Evolutionary conservation across 2,113 vertebrate species (phyloP).

Genomic region (Bufo gargarizans): DNA sequence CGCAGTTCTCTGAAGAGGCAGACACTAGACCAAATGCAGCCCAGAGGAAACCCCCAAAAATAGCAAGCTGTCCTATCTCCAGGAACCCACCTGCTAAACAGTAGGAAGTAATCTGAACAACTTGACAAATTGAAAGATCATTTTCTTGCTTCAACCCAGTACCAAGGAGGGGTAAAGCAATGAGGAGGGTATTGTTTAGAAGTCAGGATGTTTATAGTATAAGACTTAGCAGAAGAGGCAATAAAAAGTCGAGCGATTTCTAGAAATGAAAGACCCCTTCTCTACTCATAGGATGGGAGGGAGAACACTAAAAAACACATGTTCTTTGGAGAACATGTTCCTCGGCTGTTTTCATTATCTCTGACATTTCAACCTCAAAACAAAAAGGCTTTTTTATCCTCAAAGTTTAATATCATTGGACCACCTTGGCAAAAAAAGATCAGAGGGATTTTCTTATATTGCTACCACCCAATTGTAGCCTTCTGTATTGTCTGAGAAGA

Average conservation of each 20-base stretch:
- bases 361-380: conserved; percentile 34
- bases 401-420: neutral
- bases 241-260: neutral
- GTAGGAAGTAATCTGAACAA: neutral
- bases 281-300: neutral
- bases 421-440: conserved; percentile 14
- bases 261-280: conserved; percentile 23
- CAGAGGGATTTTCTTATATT: neutral
- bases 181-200: neutral
- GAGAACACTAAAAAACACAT: neutral
- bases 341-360: conserved; percentile 31
- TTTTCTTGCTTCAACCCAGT: neutral
- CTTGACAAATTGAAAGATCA: conserved; percentile 20
- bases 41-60: conserved; percentile 5
- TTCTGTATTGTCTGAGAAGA: neutral
- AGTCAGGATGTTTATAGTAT: conserved; percentile 50
- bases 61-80: neutral
- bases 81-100: conserved; percentile 4
- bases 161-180: neutral
- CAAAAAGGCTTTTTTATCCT: conserved; percentile 5
- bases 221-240: conserved; percentile 19
- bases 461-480: neutral
- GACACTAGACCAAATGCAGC: neutral
- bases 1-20: no score
- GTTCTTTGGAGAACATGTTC: neutral